Evolutionary conservation across 2,888 invertebrate species (phyloP), one percentile per base, ranked within the genome.

Genomic region (Dastarcus helophoroides): DNA sequence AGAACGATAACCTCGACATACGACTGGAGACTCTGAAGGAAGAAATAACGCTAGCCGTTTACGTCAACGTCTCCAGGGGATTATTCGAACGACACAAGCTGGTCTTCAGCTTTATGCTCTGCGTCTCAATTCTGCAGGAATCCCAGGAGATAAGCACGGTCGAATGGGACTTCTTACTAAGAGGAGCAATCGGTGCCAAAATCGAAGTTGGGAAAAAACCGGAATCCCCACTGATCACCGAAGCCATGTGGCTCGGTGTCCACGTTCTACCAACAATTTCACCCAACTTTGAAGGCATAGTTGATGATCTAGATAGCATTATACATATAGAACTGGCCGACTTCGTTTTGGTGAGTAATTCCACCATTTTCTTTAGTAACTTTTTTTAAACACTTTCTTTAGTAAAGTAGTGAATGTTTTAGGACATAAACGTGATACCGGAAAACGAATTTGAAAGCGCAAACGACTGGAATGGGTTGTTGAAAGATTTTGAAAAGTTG

Each of bases 21-120:
- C 71, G 90, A 7, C 64, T 91, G 15, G 60, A 71, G 11, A 76
- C 73, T 36, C 63, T 94, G 2, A 73, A 77, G 45, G 64, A 70
- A 10, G 81, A 85, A 57, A 89, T 89, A 42, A 81, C 88, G 1
- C 66, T 78, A 30, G 76, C 82, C 1, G 73, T 91, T 22, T 93
- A 88, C 53, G 76, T 76, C 5, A 93, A 88, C 51, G 80, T 93
- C 16, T 86, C 90, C 1, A 71, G 91, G 32, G 93, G 91, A 0
- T 67, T 94, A 6, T 91, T 93, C 53, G 91, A 91, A 56, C 73
- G 77, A 36, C 89, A 94, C 61, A 91, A 93, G 60, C 67, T 91
- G 1, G 79, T 91, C 32, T 91, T 81, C 56, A 86, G 83, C 51
- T 83, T 91, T 51, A 71, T 90, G 62, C 60, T 90, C 8, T 82